A percentile compares a stretch with the other conserved stretches of the same genome.
Evolutionary conservation across 2,888 invertebrate species (phyloP).

Genomic region (Spodoptera exigua): DNA sequence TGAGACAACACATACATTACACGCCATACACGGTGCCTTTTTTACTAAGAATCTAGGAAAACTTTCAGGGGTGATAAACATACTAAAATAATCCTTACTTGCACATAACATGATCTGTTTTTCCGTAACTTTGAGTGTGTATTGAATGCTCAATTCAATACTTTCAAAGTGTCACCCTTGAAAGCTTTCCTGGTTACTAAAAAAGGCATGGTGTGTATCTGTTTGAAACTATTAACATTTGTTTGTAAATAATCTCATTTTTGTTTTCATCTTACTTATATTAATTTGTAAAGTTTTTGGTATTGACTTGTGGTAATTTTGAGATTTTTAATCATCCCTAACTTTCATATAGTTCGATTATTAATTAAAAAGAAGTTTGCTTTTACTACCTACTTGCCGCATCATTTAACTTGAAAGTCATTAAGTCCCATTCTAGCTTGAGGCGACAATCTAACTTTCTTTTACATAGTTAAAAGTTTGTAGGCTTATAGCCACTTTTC

Average conservation of each 20-base stretch:
- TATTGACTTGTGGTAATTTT: neutral
- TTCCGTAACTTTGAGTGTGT: no score
- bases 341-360: no score
- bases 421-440: no score
- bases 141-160: no score
- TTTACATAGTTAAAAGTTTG: no score
- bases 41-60: conserved; percentile 41
- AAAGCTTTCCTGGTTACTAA: conserved; percentile 48
- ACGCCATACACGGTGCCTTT: conserved; percentile 49
- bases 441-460: no score
- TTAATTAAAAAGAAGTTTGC: no score
- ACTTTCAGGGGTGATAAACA: conserved; percentile 41
- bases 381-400: no score
- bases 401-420: no score
- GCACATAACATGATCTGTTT: neutral
- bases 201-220: conserved; percentile 45
- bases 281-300: no score
- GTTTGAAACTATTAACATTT: conserved; percentile 33
- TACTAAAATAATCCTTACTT: neutral
- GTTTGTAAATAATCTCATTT: conserved; percentile 9
- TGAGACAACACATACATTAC: conserved; percentile 52
- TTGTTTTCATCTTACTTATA: conserved; percentile 1
- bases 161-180: conserved; percentile 27
- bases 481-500: no score
- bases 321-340: no score